Conservation (phyloP, 2,888 invertebrate genomes). For the Eristalinus sepulchralis region DNA sequence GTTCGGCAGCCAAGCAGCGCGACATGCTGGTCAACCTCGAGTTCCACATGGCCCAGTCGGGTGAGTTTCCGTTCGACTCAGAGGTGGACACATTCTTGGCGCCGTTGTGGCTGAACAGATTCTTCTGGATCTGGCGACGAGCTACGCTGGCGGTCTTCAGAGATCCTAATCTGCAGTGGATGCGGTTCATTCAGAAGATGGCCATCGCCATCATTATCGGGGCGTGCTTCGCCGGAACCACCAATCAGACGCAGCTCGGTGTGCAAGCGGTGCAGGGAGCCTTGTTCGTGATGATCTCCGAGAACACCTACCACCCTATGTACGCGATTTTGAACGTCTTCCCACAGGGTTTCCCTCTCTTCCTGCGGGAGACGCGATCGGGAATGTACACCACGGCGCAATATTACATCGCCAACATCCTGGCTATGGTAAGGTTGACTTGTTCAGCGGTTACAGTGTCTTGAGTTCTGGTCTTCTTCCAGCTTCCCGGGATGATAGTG, state of each 20-base stretch:
- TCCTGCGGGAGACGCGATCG: slow-evolving; percentile 90
- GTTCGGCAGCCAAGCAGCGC: slow-evolving; percentile 88
- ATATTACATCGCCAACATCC: slow-evolving; percentile 90
- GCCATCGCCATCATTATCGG: slow-evolving; percentile 90
- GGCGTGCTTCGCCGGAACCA: slow-evolving; percentile 90
- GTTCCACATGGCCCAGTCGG: slow-evolving; percentile 84
- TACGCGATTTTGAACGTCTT: slow-evolving; percentile 93
- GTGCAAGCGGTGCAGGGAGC: slow-evolving; percentile 94
- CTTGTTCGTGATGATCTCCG: slow-evolving; percentile 92
- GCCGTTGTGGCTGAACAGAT: slow-evolving; percentile 87
- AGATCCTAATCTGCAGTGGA: slow-evolving; percentile 89
- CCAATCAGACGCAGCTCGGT: slow-evolving; percentile 88
- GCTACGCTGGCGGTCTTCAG: slow-evolving; percentile 87
- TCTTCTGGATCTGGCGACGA: slow-evolving; percentile 89
- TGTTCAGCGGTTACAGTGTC: no score
- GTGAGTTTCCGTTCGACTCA: slow-evolving; percentile 80
- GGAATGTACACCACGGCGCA: slow-evolving; percentile 90
- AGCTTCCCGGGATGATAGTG: slow-evolving; percentile 92
- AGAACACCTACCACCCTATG: slow-evolving; percentile 95
- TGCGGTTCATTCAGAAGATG: slow-evolving; percentile 91
- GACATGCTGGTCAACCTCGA: slow-evolving; percentile 88
- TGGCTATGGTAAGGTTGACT: slow-evolving; percentile 86
- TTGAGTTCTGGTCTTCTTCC: slow-evolving; percentile 47
- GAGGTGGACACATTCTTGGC: slow-evolving; percentile 81
- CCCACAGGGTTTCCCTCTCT: slow-evolving; percentile 89